Percentiles rank a stretch among this genome's conserved stretches.
Conservation (phyloP, 2,797 vertebrate genomes). For the Gobio occitaniae region DNA sequence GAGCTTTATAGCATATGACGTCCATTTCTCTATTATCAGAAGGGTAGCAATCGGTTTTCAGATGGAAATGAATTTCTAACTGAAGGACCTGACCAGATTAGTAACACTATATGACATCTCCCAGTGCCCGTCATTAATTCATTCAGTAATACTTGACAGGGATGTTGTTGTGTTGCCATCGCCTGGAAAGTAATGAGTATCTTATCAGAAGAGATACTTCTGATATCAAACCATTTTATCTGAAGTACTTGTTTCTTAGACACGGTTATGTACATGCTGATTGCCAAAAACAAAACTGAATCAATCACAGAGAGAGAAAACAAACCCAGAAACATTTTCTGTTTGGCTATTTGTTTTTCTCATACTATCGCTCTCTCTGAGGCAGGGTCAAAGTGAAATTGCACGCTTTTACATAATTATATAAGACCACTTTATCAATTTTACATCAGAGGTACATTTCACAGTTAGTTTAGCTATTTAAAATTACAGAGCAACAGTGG, state of each 20-base stretch:
- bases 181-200: slow-evolving; percentile 25
- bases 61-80: background rate
- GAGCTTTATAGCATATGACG: background rate
- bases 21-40: slow-evolving; percentile 1
- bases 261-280: background rate
- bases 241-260: background rate
- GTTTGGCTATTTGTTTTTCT: background rate
- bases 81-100: slow-evolving; percentile 30
- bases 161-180: slow-evolving; percentile 13
- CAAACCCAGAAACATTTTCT: background rate
- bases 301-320: too few relatives aligned
- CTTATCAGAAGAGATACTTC: slow-evolving; percentile 13
- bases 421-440: background rate
- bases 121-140: background rate
- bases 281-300: background rate
- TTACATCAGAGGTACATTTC: background rate
- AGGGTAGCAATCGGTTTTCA: slow-evolving; percentile 1
- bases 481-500: background rate
- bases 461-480: background rate
- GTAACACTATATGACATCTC: slow-evolving; percentile 14
- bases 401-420: background rate
- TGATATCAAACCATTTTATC: background rate
- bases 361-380: background rate
- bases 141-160: slow-evolving; percentile 10
- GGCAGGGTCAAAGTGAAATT: slow-evolving; percentile 5